Percentiles rank a stretch among this genome's conserved stretches.
These are phyloP conservation scores for Cariama cristata DNA, from an alignment of 2,113 vertebrate genomes.

Conservation along the genomic window DNA sequence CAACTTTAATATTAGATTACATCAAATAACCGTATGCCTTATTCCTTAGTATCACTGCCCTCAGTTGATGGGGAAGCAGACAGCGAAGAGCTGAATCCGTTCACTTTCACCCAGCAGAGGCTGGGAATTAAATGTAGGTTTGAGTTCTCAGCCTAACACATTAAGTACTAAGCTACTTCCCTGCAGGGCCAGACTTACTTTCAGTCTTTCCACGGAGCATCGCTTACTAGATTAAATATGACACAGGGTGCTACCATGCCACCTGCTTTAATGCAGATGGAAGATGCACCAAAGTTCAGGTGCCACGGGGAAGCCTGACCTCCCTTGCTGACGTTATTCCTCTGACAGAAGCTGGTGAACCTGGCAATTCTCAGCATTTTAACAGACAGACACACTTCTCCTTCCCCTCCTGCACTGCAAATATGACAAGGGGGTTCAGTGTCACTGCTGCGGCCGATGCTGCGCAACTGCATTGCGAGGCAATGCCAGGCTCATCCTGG, in stretches of 20 bases:
- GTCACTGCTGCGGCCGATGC: accelerated
- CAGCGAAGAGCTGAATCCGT: background rate
- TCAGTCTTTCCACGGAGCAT: background rate
- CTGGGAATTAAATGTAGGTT: background rate
- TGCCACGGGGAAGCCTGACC: background rate
- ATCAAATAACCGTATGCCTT: background rate
- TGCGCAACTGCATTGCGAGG: background rate
- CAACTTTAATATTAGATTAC: background rate
- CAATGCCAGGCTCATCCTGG: too few relatives aligned
- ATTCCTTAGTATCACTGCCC: too few relatives aligned
- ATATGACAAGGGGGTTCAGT: accelerated
- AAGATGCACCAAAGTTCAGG: background rate
- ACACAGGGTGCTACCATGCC: accelerated
- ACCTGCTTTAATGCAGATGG: accelerated
- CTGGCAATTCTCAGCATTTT: background rate
- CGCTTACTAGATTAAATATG: background rate
- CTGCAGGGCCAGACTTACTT: background rate
- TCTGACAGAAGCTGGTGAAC: background rate
- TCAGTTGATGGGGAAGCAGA: background rate
- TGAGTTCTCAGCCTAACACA: background rate
- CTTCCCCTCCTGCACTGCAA: background rate
- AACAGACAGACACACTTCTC: background rate
- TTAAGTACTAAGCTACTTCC: background rate
- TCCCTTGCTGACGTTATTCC: too few relatives aligned
- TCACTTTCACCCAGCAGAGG: background rate